These are phyloP conservation scores for Sphyrna mokarran DNA, from an alignment of 2,113 vertebrate genomes.

Conservation along the genomic window DNA sequence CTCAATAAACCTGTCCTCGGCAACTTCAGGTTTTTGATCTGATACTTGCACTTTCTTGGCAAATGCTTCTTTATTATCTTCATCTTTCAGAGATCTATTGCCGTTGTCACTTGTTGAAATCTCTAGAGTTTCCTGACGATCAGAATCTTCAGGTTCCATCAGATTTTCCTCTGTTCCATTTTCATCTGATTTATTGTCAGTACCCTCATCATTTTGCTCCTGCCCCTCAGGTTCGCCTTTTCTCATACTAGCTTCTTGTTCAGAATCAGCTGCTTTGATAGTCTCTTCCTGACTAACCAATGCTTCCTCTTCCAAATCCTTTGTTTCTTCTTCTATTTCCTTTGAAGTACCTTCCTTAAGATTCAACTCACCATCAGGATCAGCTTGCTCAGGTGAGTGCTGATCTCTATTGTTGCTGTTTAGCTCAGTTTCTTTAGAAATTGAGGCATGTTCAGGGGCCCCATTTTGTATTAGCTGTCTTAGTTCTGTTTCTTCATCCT, in stretches of 20 bases:
- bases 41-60: background rate
- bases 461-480: background rate
- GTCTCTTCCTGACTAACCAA: constrained; percentile 47
- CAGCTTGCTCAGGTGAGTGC: rapidly evolving
- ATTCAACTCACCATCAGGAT: background rate
- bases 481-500: background rate
- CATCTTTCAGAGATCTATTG: background rate
- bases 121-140: background rate
- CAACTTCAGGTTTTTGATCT: background rate
- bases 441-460: background rate
- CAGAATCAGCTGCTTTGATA: background rate
- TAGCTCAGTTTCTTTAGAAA: background rate
- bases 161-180: background rate
- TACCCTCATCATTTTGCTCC: background rate
- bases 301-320: background rate
- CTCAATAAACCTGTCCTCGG: background rate
- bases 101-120: background rate
- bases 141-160: background rate
- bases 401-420: background rate
- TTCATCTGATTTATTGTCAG: background rate
- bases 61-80: background rate
- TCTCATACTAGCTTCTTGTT: background rate
- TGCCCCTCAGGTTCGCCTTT: background rate
- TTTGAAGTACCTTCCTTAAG: constrained; percentile 2
- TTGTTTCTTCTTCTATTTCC: background rate